Evolutionary conservation across 2,113 vertebrate genomes (phyloP).

Genomic region (Azemiops feae): DNA sequence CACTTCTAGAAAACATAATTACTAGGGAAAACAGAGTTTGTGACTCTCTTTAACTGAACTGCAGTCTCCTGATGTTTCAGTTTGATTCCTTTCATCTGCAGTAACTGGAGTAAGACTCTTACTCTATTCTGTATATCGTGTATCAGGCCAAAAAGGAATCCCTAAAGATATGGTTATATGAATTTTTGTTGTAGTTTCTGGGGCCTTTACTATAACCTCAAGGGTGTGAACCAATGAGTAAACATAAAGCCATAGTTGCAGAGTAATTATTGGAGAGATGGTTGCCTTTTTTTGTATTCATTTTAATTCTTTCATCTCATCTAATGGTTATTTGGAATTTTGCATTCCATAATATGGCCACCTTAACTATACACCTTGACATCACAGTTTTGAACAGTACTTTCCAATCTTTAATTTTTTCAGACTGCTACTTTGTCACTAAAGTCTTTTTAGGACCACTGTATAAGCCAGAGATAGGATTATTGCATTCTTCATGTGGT

Average conservation of each 20-base stretch:
- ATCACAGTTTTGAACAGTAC: not conserved
- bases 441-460: not conserved
- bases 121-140: too few species aligned
- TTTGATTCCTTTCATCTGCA: not conserved
- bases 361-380: not conserved
- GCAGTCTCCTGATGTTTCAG: not conserved
- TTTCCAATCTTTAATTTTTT: not conserved
- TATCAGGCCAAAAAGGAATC: not conserved
- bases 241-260: not conserved
- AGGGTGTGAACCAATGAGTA: not conserved
- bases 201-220: not conserved
- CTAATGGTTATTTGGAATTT: not conserved
- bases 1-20: not conserved
- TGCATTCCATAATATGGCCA: not conserved
- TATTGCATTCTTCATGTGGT: not conserved
- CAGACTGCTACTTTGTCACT: not conserved
- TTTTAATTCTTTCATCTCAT: not conserved
- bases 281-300: not conserved
- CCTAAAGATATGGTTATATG: not conserved
- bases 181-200: not conserved
- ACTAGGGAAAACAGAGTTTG: not conserved
- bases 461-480: not conserved
- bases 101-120: not conserved
- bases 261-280: not conserved
- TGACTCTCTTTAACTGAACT: not conserved